Percentiles rank a stretch among this genome's conserved stretches.
Conservation (phyloP, 2,797 vertebrate genomes). For the Eleutherodactylus coqui region DNA sequence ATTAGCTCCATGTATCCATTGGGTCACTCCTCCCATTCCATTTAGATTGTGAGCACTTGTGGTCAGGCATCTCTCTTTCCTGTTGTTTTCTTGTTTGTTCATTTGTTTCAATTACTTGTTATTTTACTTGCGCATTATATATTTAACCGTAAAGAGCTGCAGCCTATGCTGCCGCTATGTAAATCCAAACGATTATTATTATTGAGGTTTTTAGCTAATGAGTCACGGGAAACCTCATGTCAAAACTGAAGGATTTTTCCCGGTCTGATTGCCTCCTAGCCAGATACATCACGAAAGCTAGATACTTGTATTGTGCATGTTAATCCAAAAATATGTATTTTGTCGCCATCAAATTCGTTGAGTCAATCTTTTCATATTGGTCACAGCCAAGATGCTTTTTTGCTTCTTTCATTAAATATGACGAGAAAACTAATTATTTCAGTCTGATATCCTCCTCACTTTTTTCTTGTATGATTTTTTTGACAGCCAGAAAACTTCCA, state of each 20-base stretch:
- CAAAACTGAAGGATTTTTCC: too few relatives aligned
- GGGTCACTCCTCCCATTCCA: too few relatives aligned
- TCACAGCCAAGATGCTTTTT: not conserved
- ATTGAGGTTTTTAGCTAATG: too few relatives aligned
- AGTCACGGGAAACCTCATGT: too few relatives aligned
- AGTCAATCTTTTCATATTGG: not conserved
- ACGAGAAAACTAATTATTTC: constrained; percentile 37
- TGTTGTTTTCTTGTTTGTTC: not conserved
- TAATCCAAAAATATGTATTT: too few relatives aligned
- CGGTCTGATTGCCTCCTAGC: too few relatives aligned
- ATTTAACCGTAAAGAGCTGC: too few relatives aligned
- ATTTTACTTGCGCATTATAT: not conserved
- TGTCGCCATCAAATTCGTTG: not conserved
- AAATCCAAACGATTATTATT: too few relatives aligned
- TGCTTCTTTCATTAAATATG: constrained; percentile 11
- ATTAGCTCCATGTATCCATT: too few relatives aligned
- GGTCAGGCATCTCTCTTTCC: not conserved
- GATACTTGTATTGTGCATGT: too few relatives aligned
- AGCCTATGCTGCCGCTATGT: too few relatives aligned
- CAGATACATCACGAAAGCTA: too few relatives aligned
- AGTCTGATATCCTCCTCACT: not conserved
- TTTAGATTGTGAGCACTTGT: not conserved
- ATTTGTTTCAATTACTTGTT: not conserved
- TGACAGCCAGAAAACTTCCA: not conserved
- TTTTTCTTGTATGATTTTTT: constrained; percentile 29